phyloP scores from a whole-genome alignment of 2,888 invertebrate species.

The Tinea semifulvella region DNA sequence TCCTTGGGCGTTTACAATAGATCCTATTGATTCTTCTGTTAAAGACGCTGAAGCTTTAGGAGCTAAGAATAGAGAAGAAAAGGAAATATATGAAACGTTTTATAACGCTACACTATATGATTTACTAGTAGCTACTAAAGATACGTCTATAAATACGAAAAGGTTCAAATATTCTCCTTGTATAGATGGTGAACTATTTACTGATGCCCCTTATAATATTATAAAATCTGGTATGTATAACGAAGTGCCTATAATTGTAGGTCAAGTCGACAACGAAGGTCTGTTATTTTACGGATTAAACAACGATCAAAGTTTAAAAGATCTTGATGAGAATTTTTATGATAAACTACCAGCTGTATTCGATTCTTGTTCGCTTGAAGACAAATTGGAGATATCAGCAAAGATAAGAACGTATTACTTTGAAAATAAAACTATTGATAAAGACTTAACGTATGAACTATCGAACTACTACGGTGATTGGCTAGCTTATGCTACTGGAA shows the following conservation, averaged over 20 bases:
- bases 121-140: slow-evolving; percentile 33
- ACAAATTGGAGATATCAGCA: slow-evolving; percentile 31
- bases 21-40: slow-evolving; percentile 31
- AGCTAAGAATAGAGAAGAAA: slow-evolving; percentile 23
- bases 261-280: slow-evolving; percentile 42
- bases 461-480: slow-evolving; percentile 47
- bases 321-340: slow-evolving; percentile 37
- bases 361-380: slow-evolving; percentile 37
- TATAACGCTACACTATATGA: slow-evolving; percentile 29
- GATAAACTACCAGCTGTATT: slow-evolving; percentile 46
- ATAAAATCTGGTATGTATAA: slow-evolving; percentile 41
- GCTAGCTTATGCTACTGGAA: slow-evolving; percentile 35
- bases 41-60: slow-evolving; percentile 41
- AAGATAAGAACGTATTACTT: slow-evolving; percentile 43
- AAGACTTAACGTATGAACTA: slow-evolving; percentile 26
- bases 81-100: slow-evolving; percentile 35
- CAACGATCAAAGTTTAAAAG: slow-evolving; percentile 30
- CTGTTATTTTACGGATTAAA: slow-evolving; percentile 44
- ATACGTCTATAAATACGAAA: slow-evolving; percentile 37
- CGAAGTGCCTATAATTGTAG: slow-evolving; percentile 46
- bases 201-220: slow-evolving; percentile 40
- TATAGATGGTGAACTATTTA: slow-evolving; percentile 32
- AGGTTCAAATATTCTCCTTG: slow-evolving; percentile 53
- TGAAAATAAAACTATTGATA: slow-evolving; percentile 27
- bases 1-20: slow-evolving; percentile 49